Evolutionary conservation across 1,140 invertebrate genomes (phyloP).

Genomic region (Trichonephila inaurata): DNA sequence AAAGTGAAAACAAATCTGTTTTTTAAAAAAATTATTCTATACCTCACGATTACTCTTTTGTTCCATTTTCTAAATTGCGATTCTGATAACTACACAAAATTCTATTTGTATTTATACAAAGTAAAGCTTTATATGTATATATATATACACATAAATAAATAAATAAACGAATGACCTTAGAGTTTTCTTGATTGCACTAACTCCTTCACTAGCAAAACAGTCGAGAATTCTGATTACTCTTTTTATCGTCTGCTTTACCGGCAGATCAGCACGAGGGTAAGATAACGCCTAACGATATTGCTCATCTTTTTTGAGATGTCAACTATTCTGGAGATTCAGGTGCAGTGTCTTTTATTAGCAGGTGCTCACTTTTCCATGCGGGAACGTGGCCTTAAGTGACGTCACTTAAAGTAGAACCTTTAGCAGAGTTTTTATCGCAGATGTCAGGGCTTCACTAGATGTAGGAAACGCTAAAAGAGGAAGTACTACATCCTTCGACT

Average conservation of each 20-base stretch:
- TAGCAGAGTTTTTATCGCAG: conserved; percentile 21
- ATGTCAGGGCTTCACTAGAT: background rate
- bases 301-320: conserved; percentile 21
- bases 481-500: background rate
- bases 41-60: too few species aligned
- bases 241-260: background rate
- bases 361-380: conserved; percentile 64
- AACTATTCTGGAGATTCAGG: conserved; percentile 6
- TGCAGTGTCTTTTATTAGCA: conserved; percentile 51
- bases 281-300: conserved; percentile 32
- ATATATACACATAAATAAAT: too few species aligned
- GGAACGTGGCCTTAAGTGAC: conserved; percentile 54
- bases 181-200: too few species aligned
- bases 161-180: too few species aligned
- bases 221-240: background rate
- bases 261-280: background rate
- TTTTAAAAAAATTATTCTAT: too few species aligned
- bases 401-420: conserved; percentile 31
- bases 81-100: too few species aligned
- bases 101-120: too few species aligned
- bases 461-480: conserved; percentile 35
- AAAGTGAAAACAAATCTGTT: too few species aligned
- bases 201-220: too few species aligned
- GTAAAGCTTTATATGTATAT: too few species aligned
- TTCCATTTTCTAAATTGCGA: too few species aligned